These are phyloP conservation scores for Sminthopsis crassicaudata DNA, from an alignment of 2,113 vertebrate genomes.

Conservation along the genomic window DNA sequence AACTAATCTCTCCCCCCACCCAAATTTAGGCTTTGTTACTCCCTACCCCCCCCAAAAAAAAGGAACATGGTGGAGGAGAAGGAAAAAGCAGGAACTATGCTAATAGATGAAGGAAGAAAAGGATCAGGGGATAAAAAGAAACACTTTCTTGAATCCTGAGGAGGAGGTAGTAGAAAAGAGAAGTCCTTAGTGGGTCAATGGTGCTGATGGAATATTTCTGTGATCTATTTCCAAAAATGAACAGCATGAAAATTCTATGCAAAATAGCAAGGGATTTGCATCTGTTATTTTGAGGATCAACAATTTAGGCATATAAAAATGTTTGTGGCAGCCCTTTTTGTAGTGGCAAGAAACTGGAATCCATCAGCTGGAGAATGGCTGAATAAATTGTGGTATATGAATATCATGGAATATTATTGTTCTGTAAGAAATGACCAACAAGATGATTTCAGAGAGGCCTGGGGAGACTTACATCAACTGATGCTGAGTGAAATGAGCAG, in stretches of 20 bases:
- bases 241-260: background rate
- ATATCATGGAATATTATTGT: no score
- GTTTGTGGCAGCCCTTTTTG: no score
- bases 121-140: background rate
- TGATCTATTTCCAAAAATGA: constrained; percentile 10
- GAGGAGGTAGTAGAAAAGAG: background rate
- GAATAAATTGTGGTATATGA: no score
- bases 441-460: no score
- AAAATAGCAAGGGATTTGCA: background rate
- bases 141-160: constrained; percentile 18
- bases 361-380: no score
- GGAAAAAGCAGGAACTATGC: background rate
- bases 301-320: background rate
- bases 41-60: background rate
- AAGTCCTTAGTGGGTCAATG: background rate
- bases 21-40: background rate
- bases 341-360: no score
- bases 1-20: background rate
- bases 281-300: background rate
- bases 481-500: no score
- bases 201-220: background rate
- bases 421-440: no score
- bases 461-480: no score
- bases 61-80: background rate
- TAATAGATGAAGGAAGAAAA: background rate